phyloP scores from a whole-genome alignment of 2,888 invertebrate genomes.

The Chaetogeoica ovagalla region DNA sequence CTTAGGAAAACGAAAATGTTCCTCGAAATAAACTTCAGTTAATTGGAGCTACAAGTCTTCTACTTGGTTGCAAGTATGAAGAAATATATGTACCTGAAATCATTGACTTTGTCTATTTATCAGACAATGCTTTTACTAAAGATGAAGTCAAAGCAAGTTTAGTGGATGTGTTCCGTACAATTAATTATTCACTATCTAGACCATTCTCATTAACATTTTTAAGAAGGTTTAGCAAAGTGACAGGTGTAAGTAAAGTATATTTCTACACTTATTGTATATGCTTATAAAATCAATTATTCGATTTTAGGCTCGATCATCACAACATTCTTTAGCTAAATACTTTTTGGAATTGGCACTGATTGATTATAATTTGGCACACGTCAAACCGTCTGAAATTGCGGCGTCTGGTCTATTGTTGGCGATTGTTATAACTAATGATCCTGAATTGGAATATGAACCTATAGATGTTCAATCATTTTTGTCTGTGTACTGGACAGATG shows the following conservation, averaged over 20 bases:
- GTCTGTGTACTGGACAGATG: slow-evolving; percentile 68
- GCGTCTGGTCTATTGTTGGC: slow-evolving; percentile 80
- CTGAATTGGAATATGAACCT: slow-evolving; percentile 57
- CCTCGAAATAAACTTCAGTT: slow-evolving; percentile 77
- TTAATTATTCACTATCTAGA: slow-evolving; percentile 80
- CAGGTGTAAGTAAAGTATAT: slow-evolving; percentile 58
- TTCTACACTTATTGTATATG: too few species aligned
- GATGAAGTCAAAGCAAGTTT: slow-evolving; percentile 83
- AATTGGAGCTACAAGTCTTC: slow-evolving; percentile 85
- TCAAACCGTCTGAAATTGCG: slow-evolving; percentile 81
- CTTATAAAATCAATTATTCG: not conserved
- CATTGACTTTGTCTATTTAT: slow-evolving; percentile 86
- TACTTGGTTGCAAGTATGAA: slow-evolving; percentile 92
- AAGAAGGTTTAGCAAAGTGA: slow-evolving; percentile 72
- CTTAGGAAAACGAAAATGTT: slow-evolving; percentile 67
- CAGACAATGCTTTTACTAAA: slow-evolving; percentile 82
- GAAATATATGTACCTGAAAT: slow-evolving; percentile 89
- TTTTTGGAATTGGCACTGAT: slow-evolving; percentile 82
- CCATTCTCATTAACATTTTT: slow-evolving; percentile 89
- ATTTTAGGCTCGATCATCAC: slow-evolving; percentile 67
- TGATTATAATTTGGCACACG: slow-evolving; percentile 77
- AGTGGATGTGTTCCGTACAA: slow-evolving; percentile 71
- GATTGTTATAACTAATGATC: slow-evolving; percentile 57
- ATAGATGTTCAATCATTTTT: slow-evolving; percentile 61
- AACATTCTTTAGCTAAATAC: slow-evolving; percentile 86